A percentile compares a stretch with the other conserved stretches of the same genome.
These are phyloP conservation scores for Tenrec ecaudatus DNA, from an alignment of 2,113 vertebrate species.

Conservation along the genomic window DNA sequence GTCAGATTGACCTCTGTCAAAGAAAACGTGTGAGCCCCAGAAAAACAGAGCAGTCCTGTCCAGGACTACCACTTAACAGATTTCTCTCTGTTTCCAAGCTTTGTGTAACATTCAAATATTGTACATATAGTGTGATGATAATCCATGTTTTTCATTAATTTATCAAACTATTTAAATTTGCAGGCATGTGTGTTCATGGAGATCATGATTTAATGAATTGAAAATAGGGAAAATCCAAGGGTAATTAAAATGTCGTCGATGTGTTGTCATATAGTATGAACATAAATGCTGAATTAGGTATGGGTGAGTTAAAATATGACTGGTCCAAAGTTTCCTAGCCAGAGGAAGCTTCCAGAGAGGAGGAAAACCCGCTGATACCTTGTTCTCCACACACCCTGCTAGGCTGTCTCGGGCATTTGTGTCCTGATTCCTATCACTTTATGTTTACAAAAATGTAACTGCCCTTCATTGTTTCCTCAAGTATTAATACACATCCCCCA, in stretches of 20 bases:
- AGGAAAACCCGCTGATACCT: neutral
- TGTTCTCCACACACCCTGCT: neutral
- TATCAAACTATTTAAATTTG: conserved; percentile 54
- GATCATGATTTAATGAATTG: conserved; percentile 34
- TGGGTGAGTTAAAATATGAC: neutral
- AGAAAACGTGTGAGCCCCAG: neutral
- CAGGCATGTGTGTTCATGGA: conserved; percentile 33
- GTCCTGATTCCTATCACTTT: neutral
- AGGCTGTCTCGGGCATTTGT: rapidly evolving
- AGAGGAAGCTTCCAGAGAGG: neutral
- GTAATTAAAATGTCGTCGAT: too few relatives aligned
- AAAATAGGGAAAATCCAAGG: neutral
- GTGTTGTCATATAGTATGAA: neutral
- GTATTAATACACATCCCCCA: neutral
- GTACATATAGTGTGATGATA: neutral
- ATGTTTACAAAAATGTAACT: neutral
- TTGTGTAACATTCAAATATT: neutral
- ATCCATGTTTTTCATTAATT: conserved; percentile 35
- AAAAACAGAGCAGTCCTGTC: neutral
- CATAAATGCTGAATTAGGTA: neutral
- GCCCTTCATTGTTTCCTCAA: neutral
- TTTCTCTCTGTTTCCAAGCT: neutral
- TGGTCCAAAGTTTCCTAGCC: neutral
- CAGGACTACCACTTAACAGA: neutral
- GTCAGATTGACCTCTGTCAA: neutral